These are phyloP conservation scores for Drosophila infuscata DNA, from an alignment of 2,888 invertebrate species.

Conservation along the genomic window DNA sequence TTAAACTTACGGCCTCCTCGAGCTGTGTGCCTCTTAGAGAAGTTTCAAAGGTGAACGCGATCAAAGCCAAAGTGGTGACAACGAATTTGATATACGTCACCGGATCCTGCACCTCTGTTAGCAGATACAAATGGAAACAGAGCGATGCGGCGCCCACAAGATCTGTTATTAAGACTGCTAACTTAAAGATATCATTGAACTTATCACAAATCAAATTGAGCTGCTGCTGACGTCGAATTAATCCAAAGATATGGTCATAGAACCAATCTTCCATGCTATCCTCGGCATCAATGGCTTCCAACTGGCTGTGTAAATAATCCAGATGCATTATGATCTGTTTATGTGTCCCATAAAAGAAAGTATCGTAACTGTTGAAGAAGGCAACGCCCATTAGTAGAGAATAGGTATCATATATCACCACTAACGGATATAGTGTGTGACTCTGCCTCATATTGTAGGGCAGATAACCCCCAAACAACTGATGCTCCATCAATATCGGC, in stretches of 20 bases:
- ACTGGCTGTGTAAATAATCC: constrained; percentile 19
- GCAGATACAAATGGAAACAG: constrained; percentile 62
- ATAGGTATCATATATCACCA: constrained; percentile 32
- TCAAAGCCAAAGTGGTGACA: constrained; percentile 11
- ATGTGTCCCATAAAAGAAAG: constrained; percentile 54
- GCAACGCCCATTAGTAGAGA: constrained; percentile 26
- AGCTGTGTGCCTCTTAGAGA: constrained; percentile 60
- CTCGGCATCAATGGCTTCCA: constrained; percentile 27
- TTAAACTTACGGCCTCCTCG: constrained; percentile 57
- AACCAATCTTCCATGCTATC: constrained; percentile 23
- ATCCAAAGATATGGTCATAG: constrained; percentile 2
- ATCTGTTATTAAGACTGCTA: constrained; percentile 35
- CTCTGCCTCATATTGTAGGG: constrained; percentile 45
- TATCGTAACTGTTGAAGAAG: constrained; percentile 48
- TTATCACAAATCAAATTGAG: constrained; percentile 44
- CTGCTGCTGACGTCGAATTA: constrained; percentile 58
- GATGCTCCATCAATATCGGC: constrained; percentile 47
- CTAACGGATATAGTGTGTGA: constrained; percentile 40
- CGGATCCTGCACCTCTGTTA: constrained; percentile 47
- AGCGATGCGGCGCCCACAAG: constrained; percentile 48
- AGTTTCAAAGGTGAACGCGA: constrained; percentile 56
- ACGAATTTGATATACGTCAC: constrained; percentile 24
- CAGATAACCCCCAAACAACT: constrained; percentile 54
- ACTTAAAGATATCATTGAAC: constrained; percentile 63
- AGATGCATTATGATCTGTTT: constrained; percentile 61